Percentiles rank a stretch among this genome's conserved stretches.
Evolutionary conservation across 2,797 vertebrate genomes (phyloP).

Genomic region (Gorsachius magnificus): DNA sequence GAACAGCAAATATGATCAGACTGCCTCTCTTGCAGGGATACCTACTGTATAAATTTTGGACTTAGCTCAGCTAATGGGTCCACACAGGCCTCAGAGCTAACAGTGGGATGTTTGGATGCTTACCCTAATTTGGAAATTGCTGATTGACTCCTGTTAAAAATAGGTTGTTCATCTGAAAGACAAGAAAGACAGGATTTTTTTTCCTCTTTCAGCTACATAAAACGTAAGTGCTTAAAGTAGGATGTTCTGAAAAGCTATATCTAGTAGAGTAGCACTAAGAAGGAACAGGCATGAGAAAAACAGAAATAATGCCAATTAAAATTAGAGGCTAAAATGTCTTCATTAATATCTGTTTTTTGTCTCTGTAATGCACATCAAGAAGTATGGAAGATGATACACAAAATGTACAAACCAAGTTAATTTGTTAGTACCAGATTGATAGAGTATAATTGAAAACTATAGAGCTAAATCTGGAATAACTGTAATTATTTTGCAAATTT

Average conservation of each 20-base stretch:
- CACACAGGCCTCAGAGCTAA: background rate
- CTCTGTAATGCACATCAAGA: background rate
- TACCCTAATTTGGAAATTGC: background rate
- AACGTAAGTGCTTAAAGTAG: background rate
- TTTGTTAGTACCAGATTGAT: background rate
- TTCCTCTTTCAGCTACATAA: background rate
- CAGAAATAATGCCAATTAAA: background rate
- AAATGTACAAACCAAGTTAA: background rate
- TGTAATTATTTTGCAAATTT: background rate
- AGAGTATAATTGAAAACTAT: background rate
- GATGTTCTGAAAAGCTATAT: background rate
- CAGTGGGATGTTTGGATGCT: background rate
- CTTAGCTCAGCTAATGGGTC: background rate
- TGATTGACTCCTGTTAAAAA: background rate
- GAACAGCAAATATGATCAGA: background rate
- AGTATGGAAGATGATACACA: background rate
- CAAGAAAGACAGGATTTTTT: background rate
- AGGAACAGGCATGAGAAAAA: background rate
- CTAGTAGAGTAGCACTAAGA: background rate
- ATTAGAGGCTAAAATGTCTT: background rate
- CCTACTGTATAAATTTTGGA: background rate
- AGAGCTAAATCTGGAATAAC: background rate
- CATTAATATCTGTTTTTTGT: background rate
- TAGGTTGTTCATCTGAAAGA: background rate
- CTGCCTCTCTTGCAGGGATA: background rate